phyloP scores from a whole-genome alignment of 2,113 vertebrate species.

The Callaeas wilsoni region DNA sequence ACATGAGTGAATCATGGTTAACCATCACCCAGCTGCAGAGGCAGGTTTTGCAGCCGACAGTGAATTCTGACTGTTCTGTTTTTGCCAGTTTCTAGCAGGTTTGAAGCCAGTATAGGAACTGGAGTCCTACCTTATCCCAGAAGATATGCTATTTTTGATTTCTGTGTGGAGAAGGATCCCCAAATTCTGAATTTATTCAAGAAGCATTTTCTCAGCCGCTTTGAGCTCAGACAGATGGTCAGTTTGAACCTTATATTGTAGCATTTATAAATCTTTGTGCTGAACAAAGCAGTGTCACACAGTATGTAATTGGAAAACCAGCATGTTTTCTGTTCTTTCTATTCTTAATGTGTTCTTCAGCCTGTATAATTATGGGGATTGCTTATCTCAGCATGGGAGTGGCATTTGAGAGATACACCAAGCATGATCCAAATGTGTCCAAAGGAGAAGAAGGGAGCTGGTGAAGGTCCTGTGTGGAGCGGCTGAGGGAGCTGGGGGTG shows the following conservation, averaged over 20 bases:
- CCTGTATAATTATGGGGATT: not conserved
- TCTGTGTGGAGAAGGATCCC: not conserved
- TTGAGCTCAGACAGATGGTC: not conserved
- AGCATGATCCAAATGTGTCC: not conserved
- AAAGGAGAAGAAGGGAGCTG: not conserved
- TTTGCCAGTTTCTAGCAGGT: not conserved
- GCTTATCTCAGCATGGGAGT: not conserved
- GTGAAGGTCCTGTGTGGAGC: not conserved
- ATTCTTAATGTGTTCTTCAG: not conserved
- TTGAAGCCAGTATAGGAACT: not conserved
- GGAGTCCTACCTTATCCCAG: not conserved
- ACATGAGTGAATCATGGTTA: not conserved
- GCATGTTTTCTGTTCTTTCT: not conserved
- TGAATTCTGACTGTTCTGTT: not conserved
- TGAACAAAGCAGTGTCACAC: not conserved
- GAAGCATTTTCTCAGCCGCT: not conserved
- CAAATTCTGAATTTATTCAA: not conserved
- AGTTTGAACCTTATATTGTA: not conserved
- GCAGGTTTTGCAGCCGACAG: not conserved
- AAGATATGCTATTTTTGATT: not conserved
- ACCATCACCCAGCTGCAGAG: not conserved
- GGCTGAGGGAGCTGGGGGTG: not conserved
- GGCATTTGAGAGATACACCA: not conserved
- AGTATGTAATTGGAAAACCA: not conserved
- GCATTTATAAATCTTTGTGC: not conserved